Evolutionary conservation across 2,888 invertebrate species (phyloP).

Genomic region (Cetonia aurata): DNA sequence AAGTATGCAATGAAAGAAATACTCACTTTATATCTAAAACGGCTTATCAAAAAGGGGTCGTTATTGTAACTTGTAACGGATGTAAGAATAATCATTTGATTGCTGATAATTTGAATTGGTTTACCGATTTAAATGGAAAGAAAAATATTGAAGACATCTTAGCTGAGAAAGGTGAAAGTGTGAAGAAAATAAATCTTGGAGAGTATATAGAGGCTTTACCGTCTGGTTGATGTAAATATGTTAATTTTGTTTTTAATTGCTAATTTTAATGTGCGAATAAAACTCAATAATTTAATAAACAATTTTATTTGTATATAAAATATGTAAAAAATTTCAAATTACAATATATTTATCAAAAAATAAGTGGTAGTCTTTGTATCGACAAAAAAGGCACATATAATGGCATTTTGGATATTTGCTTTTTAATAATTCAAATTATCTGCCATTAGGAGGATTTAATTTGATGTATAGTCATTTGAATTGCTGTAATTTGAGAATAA

Average conservation of each 20-base stretch:
- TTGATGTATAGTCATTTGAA: too few relatives aligned
- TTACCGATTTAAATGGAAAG: constrained; percentile 80
- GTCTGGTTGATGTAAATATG: neutral
- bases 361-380: constrained; percentile 22
- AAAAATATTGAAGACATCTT: constrained; percentile 93
- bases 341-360: constrained; percentile 18
- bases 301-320: constrained; percentile 37
- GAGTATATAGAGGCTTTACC: constrained; percentile 38
- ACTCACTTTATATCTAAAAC: constrained; percentile 85
- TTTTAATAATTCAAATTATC: too few relatives aligned
- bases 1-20: constrained; percentile 84
- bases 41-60: constrained; percentile 90
- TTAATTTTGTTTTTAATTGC: neutral
- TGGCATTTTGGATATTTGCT: constrained; percentile 18
- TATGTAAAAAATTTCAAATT: constrained; percentile 37
- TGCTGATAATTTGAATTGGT: constrained; percentile 97
- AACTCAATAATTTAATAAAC: constrained; percentile 28
- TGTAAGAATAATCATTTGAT: constrained; percentile 94
- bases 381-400: constrained; percentile 22
- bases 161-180: constrained; percentile 87
- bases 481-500: too few relatives aligned
- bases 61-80: constrained; percentile 90
- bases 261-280: constrained; percentile 1
- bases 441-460: too few relatives aligned
- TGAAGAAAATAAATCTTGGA: constrained; percentile 63